These are phyloP conservation scores for Gouania willdenowi DNA, from an alignment of 2,797 vertebrate genomes.

Conservation along the genomic window DNA sequence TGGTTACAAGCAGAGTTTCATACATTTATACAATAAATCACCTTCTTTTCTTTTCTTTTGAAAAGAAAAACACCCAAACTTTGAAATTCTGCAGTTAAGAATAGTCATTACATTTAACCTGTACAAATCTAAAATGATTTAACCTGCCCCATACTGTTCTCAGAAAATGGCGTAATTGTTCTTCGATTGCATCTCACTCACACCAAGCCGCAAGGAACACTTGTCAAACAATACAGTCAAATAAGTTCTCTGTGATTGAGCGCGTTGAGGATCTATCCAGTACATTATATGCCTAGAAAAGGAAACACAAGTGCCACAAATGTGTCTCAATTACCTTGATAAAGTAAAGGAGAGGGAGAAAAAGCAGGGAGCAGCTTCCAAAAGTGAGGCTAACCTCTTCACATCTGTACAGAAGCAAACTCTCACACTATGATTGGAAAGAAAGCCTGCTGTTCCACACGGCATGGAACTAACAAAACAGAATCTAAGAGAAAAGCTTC, in stretches of 20 bases:
- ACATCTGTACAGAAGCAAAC: slow-evolving; percentile 54
- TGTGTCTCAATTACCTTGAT: slow-evolving; percentile 76
- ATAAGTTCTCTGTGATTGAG: slow-evolving; percentile 83
- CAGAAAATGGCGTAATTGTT: slow-evolving; percentile 79
- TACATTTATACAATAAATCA: background rate
- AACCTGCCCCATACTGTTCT: slow-evolving; percentile 78
- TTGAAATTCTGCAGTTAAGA: slow-evolving; percentile 45
- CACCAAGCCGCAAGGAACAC: slow-evolving; percentile 75
- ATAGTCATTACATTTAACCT: slow-evolving; percentile 75
- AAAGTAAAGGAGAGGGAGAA: slow-evolving; percentile 59
- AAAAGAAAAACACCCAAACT: slow-evolving; percentile 15
- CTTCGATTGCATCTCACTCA: slow-evolving; percentile 79
- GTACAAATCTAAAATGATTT: slow-evolving; percentile 67
- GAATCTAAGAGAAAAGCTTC: no score
- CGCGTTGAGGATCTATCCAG: slow-evolving; percentile 73
- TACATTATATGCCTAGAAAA: slow-evolving; percentile 74
- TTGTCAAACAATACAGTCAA: slow-evolving; percentile 82
- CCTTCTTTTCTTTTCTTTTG: slow-evolving; percentile 11
- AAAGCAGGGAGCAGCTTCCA: slow-evolving; percentile 59
- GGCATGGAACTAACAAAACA: slow-evolving; percentile 52
- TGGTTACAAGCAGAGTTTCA: no score
- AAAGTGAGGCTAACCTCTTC: slow-evolving; percentile 74
- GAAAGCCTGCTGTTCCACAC: slow-evolving; percentile 50
- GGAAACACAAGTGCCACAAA: slow-evolving; percentile 72
- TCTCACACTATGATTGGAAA: slow-evolving; percentile 64